These are phyloP conservation scores for Zaprionus inermis DNA, from an alignment of 1,140 invertebrate genomes.

Conservation along the genomic window DNA sequence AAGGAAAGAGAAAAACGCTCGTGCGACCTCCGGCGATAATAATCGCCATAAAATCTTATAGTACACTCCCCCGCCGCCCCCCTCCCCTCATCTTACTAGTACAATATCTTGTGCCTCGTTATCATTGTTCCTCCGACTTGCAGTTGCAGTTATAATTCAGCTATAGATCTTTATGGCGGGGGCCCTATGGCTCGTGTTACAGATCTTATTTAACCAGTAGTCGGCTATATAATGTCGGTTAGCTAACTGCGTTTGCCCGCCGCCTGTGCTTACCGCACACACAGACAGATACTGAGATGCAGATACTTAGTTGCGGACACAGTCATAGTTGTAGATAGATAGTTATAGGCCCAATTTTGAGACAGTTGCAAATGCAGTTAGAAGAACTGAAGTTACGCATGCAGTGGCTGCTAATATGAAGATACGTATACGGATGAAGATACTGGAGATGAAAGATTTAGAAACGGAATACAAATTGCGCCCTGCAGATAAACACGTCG, in stretches of 20 bases:
- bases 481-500: conserved; percentile 46
- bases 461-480: conserved; percentile 28
- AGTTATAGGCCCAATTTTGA: not conserved
- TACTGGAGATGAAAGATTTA: conserved; percentile 35
- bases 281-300: not conserved
- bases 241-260: conserved; percentile 1
- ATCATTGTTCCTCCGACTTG: not conserved
- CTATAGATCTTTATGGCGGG: conserved; percentile 20
- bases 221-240: not conserved
- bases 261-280: not conserved
- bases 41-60: not conserved
- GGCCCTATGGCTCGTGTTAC: conserved; percentile 28
- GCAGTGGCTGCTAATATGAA: not conserved
- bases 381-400: not conserved
- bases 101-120: too few relatives aligned
- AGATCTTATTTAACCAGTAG: conserved; percentile 40
- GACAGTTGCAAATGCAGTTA: not conserved
- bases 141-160: conserved; percentile 16
- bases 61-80: too few relatives aligned
- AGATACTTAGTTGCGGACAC: not conserved
- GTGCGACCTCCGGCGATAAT: not conserved
- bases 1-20: too few relatives aligned
- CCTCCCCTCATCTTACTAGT: too few relatives aligned
- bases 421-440: conserved; percentile 7
- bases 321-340: not conserved